A percentile compares a stretch with the other conserved stretches of the same genome.
These are phyloP conservation scores for Bombyx mandarina DNA, from an alignment of 1,140 invertebrate species.

Conservation along the genomic window DNA sequence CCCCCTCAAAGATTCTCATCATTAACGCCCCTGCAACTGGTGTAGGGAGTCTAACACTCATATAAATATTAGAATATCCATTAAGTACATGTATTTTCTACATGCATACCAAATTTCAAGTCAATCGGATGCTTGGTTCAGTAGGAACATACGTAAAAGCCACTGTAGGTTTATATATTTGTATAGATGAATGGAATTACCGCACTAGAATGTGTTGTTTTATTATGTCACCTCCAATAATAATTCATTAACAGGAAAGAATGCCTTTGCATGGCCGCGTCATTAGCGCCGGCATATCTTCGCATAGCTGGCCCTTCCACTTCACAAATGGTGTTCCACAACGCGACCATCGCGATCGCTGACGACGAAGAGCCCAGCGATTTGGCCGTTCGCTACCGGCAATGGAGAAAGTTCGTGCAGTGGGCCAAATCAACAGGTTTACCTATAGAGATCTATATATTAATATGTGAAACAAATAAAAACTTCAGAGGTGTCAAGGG, in stretches of 20 bases:
- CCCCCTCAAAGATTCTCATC: too few relatives aligned
- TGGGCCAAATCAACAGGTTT: conserved; percentile 61
- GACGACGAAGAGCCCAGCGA: conserved; percentile 15
- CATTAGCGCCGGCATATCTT: conserved; percentile 74
- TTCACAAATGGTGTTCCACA: conserved; percentile 63
- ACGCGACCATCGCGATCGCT: conserved; percentile 42
- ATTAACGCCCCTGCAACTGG: too few relatives aligned
- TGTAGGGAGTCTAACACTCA: too few relatives aligned
- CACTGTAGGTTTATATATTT: too few relatives aligned
- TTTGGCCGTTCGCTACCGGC: conserved; percentile 29
- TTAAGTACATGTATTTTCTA: too few relatives aligned
- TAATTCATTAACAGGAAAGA: conserved; percentile 42
- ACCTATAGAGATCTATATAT: background rate
- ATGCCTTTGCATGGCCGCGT: conserved; percentile 71
- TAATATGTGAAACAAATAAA: too few relatives aligned
- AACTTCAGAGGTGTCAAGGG: too few relatives aligned
- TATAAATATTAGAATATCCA: too few relatives aligned
- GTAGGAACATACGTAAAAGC: too few relatives aligned
- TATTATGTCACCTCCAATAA: background rate
- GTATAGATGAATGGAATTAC: too few relatives aligned
- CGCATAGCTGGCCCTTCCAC: conserved; percentile 74
- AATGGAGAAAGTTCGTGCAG: conserved; percentile 63
- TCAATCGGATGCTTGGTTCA: too few relatives aligned
- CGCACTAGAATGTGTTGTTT: background rate
- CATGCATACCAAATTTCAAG: too few relatives aligned